Base-by-base conservation (phyloP, 2,888 invertebrate species). In the Balanococcus diminutus region DNA sequence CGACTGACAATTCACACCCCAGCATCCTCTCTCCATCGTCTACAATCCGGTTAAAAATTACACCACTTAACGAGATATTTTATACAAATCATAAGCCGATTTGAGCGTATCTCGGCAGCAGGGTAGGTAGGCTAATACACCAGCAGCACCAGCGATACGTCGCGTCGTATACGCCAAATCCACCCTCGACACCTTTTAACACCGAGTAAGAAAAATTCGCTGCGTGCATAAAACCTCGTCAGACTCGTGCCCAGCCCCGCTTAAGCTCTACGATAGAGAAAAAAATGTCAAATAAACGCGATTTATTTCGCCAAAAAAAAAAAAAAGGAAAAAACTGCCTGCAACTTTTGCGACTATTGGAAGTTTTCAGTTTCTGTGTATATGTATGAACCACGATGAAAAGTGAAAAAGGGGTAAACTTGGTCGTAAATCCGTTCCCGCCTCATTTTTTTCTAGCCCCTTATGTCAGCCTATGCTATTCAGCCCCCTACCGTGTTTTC, bases 251-350 rank as follows among this genome's bases (percentile, higher is more conserved):
- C 19, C 19, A 19, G n/a, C 25, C 19, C 61, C 0, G 22, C 25
- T 25, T 28, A n/a, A 28, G 14, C 16, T 28, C 11, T 28, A 81
- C 81, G 42, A 82, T 11, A 28, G 19, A n/a, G 51, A 82, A 82
- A 82, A 81, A 82, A 82, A 51, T 82, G 82, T 82, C 82, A 82
- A 82, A 82, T 82, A 82, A 82, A 82, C 82, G 51, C 82, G 82
- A 82, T 82, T 82, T 82, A 82, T 82, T 82, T 82, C 9, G 5
- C 46, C 25, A 82, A 39, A 25, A n/a, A 8, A 25, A 4, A 36
- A 81, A 81, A 32, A 42, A 81, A 19, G 25, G 16, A 51, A 51
- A 75, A 28, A 32, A 81, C 16, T n/a, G 31, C 83, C 32, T n/a
- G 61, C 83, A 83, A 83, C 83, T 83, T 83, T 56, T 56, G 22